phyloP scores from a whole-genome alignment of 1,140 invertebrate species.

The Zaprionus ghesquierei region DNA sequence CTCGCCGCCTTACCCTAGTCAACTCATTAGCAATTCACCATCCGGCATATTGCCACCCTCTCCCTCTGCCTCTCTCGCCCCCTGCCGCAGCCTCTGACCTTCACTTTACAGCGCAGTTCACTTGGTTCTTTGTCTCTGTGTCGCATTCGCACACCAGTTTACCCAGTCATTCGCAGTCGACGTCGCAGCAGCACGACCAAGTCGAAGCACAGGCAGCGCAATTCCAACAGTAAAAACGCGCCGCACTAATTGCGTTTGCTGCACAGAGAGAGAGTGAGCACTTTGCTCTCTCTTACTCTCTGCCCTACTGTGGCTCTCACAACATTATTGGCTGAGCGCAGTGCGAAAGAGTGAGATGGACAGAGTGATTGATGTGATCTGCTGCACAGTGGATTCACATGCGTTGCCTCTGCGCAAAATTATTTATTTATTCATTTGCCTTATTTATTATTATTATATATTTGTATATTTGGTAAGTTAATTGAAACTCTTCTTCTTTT shows the following conservation, averaged over 20 bases:
- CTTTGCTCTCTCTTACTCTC: background rate
- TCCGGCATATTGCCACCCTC: conserved; percentile 10
- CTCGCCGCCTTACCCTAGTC: conserved; percentile 4
- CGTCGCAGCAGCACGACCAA: background rate
- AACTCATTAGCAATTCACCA: conserved; percentile 37
- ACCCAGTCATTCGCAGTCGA: background rate
- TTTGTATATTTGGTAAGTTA: background rate
- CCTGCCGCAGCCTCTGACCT: conserved; percentile 44
- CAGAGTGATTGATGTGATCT: conserved; percentile 28
- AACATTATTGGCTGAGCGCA: background rate
- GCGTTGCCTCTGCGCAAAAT: background rate
- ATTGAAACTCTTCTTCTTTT: background rate
- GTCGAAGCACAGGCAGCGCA: conserved; percentile 28
- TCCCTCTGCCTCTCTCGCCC: background rate
- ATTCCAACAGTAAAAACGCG: conserved; percentile 45
- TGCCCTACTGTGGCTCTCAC: background rate
- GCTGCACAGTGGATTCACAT: conserved; percentile 22
- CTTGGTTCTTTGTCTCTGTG: conserved; percentile 66
- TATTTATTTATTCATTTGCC: background rate
- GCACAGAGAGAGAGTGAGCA: background rate
- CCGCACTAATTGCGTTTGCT: conserved; percentile 50
- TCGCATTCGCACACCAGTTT: conserved; percentile 33
- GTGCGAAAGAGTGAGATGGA: background rate
- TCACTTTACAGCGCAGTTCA: conserved; percentile 45
- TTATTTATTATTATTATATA: background rate